Percentiles rank a stretch among this genome's conserved stretches.
These are phyloP conservation scores for Eutolmus rufibarbis DNA, from an alignment of 2,888 invertebrate species.

Conservation along the genomic window DNA sequence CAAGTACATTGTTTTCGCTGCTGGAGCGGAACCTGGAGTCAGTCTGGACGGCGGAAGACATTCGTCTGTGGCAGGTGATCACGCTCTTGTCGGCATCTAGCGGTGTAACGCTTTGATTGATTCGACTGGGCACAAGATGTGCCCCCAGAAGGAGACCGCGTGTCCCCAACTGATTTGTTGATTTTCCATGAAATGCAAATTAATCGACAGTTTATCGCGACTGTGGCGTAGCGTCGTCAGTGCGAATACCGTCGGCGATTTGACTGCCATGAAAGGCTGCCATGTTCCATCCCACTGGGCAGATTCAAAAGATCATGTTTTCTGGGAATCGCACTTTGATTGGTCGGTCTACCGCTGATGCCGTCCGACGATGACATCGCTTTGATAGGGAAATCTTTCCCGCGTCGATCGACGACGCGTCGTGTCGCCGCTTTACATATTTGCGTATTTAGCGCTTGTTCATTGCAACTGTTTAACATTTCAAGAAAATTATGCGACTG, in stretches of 20 bases:
- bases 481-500: neutral
- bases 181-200: conserved; percentile 16
- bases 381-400: neutral
- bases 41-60: conserved; percentile 32
- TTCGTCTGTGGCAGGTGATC: conserved; percentile 41
- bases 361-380: neutral
- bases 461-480: neutral
- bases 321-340: neutral
- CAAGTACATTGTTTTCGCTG: conserved; percentile 23
- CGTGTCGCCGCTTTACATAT: neutral
- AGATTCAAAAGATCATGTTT: neutral
- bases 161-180: conserved; percentile 28
- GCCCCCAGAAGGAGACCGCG: neutral
- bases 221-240: neutral
- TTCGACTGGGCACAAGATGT: neutral
- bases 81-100: conserved; percentile 33
- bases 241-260: neutral
- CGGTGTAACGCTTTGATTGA: conserved; percentile 34
- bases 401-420: neutral
- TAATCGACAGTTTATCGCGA: conserved; percentile 5
- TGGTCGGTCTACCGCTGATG: neutral
- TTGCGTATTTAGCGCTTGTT: neutral
- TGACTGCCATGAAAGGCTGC: neutral
- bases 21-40: conserved; percentile 28
- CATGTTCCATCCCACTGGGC: neutral